Percentiles rank a stretch among this genome's conserved stretches.
Conservation (phyloP, 2,888 invertebrate species). For the Himalopsyche anomala region DNA sequence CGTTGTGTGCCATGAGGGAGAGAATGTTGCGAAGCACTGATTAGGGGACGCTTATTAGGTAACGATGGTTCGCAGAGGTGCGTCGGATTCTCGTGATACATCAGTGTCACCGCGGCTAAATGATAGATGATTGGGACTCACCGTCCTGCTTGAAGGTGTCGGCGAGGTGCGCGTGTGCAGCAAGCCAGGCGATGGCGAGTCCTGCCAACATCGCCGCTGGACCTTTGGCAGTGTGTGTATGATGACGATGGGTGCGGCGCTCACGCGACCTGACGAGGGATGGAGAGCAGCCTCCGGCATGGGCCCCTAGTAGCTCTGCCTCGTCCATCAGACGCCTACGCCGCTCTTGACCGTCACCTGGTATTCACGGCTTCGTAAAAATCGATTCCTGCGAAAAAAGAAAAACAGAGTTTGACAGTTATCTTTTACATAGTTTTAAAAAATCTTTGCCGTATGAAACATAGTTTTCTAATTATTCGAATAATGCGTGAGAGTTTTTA, state of each 20-base stretch:
- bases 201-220: slow-evolving; percentile 37
- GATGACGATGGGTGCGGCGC: neutral
- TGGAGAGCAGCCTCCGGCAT: slow-evolving; percentile 28
- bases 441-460: too few species aligned
- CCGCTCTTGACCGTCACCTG: slow-evolving; percentile 11
- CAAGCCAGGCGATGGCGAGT: slow-evolving; percentile 49
- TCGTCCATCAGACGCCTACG: slow-evolving; percentile 37
- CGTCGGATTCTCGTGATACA: neutral
- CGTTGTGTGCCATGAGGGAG: too few species aligned
- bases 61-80: neutral
- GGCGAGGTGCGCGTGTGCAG: slow-evolving; percentile 59
- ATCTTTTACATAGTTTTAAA: too few species aligned
- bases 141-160: slow-evolving; percentile 63
- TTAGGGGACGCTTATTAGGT: neutral
- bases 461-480: too few species aligned
- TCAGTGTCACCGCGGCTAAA: slow-evolving; percentile 8
- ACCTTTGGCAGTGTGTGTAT: neutral
- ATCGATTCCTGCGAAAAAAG: slow-evolving; percentile 16
- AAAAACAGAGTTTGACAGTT: neutral
- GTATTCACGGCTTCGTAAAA: slow-evolving; percentile 29
- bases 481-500: too few species aligned
- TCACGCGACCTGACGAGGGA: slow-evolving; percentile 1
- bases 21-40: too few species aligned
- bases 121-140: slow-evolving; percentile 44
- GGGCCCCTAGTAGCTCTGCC: slow-evolving; percentile 8